These are phyloP conservation scores for Spea bombifrons DNA, from an alignment of 2,113 vertebrate genomes.

Conservation along the genomic window DNA sequence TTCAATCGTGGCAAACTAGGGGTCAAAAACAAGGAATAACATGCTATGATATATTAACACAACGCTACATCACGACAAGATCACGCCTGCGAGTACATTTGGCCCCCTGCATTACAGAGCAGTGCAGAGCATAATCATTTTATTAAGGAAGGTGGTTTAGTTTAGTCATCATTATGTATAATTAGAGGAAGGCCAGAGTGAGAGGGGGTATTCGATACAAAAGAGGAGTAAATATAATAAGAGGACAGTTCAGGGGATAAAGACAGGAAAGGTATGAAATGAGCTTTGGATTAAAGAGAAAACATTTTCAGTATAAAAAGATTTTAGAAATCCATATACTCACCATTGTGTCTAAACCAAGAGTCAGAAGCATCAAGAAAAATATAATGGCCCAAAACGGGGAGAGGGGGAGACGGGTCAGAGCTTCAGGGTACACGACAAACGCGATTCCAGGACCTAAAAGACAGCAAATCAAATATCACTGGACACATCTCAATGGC, in stretches of 20 bases:
- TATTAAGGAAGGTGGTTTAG: too few species aligned
- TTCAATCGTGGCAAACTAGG: constrained; percentile 97
- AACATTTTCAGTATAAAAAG: too few species aligned
- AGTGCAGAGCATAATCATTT: too few species aligned
- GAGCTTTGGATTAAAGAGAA: too few species aligned
- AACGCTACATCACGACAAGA: neutral
- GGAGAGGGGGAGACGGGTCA: constrained; percentile 92
- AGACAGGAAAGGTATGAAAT: too few species aligned
- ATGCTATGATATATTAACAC: neutral
- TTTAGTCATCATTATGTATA: too few species aligned
- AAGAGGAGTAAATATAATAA: too few species aligned
- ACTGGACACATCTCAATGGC: neutral
- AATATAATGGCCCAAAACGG: constrained; percentile 99
- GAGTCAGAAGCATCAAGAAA: constrained; percentile 97
- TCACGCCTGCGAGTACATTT: too few species aligned
- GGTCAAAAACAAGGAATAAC: neutral
- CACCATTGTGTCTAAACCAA: constrained; percentile 98
- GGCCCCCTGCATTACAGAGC: too few species aligned
- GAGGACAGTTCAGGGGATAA: too few species aligned
- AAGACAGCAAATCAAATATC: constrained; percentile 45
- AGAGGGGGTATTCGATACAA: too few species aligned
- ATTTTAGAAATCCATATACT: constrained; percentile 40
- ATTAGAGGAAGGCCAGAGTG: too few species aligned
- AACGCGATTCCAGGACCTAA: constrained; percentile 96
- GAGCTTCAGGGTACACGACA: constrained; percentile 95